These are phyloP conservation scores for Okapia johnstoni DNA, from an alignment of 2,113 vertebrate species.

Conservation along the genomic window DNA sequence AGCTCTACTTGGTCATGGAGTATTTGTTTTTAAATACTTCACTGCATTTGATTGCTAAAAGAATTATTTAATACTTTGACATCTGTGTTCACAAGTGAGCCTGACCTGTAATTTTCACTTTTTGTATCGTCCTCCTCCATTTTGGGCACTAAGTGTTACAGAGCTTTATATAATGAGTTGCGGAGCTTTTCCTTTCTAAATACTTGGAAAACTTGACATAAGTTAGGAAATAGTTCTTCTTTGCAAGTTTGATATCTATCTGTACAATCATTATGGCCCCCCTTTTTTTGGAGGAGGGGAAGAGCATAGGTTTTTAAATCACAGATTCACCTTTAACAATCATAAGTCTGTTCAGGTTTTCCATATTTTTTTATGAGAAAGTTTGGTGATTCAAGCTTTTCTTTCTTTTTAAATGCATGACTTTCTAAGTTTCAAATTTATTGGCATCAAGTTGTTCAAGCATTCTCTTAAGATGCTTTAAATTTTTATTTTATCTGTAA, in stretches of 20 bases:
- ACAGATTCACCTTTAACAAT: background rate
- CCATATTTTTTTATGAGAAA: background rate
- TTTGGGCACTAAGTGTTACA: background rate
- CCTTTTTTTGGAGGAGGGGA: too few species aligned
- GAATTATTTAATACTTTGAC: background rate
- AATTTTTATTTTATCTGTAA: background rate
- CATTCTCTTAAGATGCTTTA: background rate
- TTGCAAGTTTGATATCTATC: background rate
- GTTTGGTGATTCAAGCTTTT: background rate
- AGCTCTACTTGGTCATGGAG: background rate
- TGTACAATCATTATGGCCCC: background rate
- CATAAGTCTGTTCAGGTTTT: background rate
- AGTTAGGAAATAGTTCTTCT: background rate
- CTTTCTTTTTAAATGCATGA: background rate
- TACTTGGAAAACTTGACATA: background rate
- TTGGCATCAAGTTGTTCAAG: background rate
- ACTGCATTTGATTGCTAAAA: background rate
- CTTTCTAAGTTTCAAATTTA: background rate
- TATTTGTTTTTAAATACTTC: constrained; percentile 33
- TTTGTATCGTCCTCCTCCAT: background rate
- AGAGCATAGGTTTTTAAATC: background rate
- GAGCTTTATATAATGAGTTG: background rate
- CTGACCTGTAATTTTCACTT: background rate
- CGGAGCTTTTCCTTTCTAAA: background rate
- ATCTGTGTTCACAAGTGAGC: background rate